Conservation (phyloP, 2,888 invertebrate genomes). For the Dryobota labecula region DNA sequence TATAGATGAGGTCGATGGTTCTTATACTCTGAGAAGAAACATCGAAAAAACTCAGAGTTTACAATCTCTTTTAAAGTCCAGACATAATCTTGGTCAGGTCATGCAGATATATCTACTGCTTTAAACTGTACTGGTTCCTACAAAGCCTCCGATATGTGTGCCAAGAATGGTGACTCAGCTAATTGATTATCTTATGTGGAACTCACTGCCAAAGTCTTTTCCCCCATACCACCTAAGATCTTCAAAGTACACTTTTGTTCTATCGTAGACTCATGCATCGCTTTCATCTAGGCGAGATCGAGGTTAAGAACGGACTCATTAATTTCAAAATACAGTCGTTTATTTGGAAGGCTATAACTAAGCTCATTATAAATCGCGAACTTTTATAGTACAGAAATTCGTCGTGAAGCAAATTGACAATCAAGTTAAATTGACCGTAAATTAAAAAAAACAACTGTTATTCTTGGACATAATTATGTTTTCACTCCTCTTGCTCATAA, state of each 20-base stretch:
- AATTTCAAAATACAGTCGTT: neutral
- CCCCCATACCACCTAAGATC: neutral
- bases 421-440: too few relatives aligned
- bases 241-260: neutral
- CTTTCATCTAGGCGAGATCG: neutral
- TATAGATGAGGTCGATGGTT: too few relatives aligned
- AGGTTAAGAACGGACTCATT: constrained; percentile 18
- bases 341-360: neutral
- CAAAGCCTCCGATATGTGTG: neutral
- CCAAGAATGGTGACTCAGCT: neutral
- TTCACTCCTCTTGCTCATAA: too few relatives aligned
- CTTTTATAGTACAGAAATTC: neutral
- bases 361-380: neutral
- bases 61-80: too few relatives aligned
- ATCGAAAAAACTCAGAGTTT: too few relatives aligned
- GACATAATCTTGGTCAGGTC: too few relatives aligned
- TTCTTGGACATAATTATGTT: neutral
- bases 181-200: neutral
- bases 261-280: neutral
- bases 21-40: too few relatives aligned
- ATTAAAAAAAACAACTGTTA: neutral
- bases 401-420: neutral
- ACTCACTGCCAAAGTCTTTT: neutral
- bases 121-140: neutral
- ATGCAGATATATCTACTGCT: too few relatives aligned